Percentiles rank a stretch among this genome's conserved stretches.
These are phyloP conservation scores for Eupithecia dodoneata DNA, from an alignment of 2,888 invertebrate genomes.

Conservation along the genomic window DNA sequence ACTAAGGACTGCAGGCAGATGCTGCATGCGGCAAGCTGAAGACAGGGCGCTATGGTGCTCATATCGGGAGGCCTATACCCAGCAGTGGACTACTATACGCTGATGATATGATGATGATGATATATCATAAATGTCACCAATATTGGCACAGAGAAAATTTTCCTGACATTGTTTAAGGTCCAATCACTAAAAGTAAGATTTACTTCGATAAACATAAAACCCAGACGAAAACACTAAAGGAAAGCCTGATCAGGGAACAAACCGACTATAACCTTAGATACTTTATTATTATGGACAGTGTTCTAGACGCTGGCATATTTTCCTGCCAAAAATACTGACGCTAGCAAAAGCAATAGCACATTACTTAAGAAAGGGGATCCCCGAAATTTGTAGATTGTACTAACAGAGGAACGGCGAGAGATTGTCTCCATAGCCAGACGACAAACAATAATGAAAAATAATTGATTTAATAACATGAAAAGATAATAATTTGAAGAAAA, in stretches of 20 bases:
- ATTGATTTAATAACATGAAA: neutral
- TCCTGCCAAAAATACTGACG: conserved; percentile 50
- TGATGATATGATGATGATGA: too few species aligned
- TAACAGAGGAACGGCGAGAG: conserved; percentile 53
- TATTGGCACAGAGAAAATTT: neutral
- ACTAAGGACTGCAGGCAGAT: too few species aligned
- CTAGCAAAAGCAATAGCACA: conserved; percentile 60
- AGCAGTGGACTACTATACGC: too few species aligned
- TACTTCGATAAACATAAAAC: conserved; percentile 14
- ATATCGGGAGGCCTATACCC: too few species aligned
- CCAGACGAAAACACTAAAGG: conserved; percentile 30
- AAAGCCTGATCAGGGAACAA: conserved; percentile 26
- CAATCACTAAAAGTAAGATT: conserved; percentile 6
- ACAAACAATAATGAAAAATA: neutral
- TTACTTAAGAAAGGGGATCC: conserved; percentile 69
- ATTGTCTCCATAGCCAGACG: conserved; percentile 53
- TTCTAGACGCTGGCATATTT: conserved; percentile 35
- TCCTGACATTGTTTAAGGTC: neutral
- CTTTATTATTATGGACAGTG: conserved; percentile 33
- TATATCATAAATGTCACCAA: too few species aligned
- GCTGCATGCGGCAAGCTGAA: too few species aligned
- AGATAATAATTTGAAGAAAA: too few species aligned
- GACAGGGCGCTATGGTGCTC: too few species aligned
- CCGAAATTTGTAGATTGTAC: conserved; percentile 68
- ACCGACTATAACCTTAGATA: conserved; percentile 27